These are phyloP conservation scores for Lepidurus packardi DNA, from an alignment of 1,140 invertebrate species.

Conservation along the genomic window DNA sequence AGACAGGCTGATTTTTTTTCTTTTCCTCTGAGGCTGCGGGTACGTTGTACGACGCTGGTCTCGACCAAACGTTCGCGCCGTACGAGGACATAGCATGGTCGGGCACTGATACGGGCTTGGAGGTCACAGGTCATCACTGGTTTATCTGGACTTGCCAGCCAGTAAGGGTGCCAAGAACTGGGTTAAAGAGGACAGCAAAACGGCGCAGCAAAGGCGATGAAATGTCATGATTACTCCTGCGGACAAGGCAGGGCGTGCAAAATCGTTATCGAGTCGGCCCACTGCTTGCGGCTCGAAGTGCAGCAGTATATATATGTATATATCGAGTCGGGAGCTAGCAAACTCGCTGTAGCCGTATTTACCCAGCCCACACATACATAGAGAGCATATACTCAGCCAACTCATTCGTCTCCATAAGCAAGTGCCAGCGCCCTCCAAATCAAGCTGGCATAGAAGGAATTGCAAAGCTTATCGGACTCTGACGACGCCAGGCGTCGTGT, in stretches of 20 bases:
- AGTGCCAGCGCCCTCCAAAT: background rate
- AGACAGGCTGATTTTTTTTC: background rate
- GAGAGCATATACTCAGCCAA: background rate
- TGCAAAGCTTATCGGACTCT: slow-evolving; percentile 14
- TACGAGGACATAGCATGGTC: slow-evolving; percentile 9
- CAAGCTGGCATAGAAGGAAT: slow-evolving; percentile 21
- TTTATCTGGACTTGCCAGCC: background rate
- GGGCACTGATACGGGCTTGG: slow-evolving; percentile 10
- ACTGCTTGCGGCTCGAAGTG: background rate
- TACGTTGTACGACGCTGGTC: background rate
- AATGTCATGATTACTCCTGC: slow-evolving; percentile 16
- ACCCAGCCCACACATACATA: background rate
- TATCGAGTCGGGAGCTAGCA: no score
- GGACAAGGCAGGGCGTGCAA: slow-evolving; percentile 14
- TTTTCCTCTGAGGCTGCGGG: background rate
- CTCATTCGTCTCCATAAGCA: background rate
- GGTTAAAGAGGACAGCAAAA: background rate
- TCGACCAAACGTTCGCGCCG: background rate
- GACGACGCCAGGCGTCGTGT: slow-evolving; percentile 11
- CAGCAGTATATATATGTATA: no score
- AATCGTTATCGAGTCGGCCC: slow-evolving; percentile 7
- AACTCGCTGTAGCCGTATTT: background rate
- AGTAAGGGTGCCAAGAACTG: background rate
- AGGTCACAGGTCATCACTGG: slow-evolving; percentile 13
- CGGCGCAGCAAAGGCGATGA: slow-evolving; percentile 3